Conservation (phyloP, 2,113 vertebrate genomes). For the Scomber colias region DNA sequence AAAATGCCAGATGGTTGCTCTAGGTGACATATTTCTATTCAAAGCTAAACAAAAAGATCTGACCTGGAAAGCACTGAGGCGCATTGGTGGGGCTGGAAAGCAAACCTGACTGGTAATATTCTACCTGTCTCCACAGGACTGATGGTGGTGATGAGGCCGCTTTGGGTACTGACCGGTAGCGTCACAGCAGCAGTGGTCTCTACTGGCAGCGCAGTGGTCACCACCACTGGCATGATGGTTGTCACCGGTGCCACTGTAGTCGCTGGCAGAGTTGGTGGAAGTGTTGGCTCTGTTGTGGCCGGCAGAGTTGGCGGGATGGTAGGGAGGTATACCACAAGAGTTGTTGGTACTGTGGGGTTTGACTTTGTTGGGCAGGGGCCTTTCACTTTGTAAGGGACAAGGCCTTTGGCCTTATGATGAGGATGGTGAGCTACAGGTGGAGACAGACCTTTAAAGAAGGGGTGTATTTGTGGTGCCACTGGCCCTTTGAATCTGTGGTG, state of each 20-base stretch:
- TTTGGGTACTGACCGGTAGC: constrained; percentile 82
- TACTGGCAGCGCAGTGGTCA: constrained; percentile 51
- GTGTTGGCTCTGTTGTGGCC: constrained; percentile 32
- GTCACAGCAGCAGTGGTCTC: constrained; percentile 67
- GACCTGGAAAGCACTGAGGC: constrained; percentile 47
- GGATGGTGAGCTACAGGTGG: constrained; percentile 66
- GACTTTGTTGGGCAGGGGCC: constrained; percentile 55
- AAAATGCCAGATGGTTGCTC: background rate
- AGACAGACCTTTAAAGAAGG: constrained; percentile 61
- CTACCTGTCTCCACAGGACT: constrained; percentile 85
- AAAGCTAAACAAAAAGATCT: constrained; percentile 20
- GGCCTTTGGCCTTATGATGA: constrained; percentile 53
- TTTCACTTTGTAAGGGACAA: constrained; percentile 55
- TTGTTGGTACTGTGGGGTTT: constrained; percentile 42
- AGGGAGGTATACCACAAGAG: constrained; percentile 42
- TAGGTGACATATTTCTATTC: background rate
- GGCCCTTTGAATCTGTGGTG: constrained; percentile 70
- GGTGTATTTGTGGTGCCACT: constrained; percentile 49
- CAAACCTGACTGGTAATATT: constrained; percentile 77
- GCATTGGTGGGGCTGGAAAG: constrained; percentile 56
- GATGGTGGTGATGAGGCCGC: constrained; percentile 78
- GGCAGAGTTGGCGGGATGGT: constrained; percentile 38
- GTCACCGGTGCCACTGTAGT: constrained; percentile 46
- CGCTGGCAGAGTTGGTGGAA: constrained; percentile 49
- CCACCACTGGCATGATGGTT: constrained; percentile 54